A percentile compares a stretch with the other conserved stretches of the same genome.
phyloP scores from a whole-genome alignment of 2,888 invertebrate species.

The Parelbella ahira region DNA sequence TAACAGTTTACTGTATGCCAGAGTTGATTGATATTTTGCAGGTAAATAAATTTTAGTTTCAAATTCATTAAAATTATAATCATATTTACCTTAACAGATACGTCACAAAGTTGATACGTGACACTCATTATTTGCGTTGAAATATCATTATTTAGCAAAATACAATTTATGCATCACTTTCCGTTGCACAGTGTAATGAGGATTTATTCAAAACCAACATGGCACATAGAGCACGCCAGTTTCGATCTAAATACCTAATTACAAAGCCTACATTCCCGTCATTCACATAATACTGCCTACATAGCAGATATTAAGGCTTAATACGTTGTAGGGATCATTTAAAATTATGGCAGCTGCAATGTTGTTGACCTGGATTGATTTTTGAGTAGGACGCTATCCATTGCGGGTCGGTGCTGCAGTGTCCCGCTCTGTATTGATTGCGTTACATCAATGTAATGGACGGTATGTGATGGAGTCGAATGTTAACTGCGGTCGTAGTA shows the following conservation, averaged over 20 bases:
- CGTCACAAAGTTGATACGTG: too few relatives aligned
- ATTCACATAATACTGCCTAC: slow-evolving; percentile 24
- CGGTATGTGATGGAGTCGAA: slow-evolving; percentile 6
- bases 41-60: too few relatives aligned
- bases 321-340: slow-evolving; percentile 25
- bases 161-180: slow-evolving; percentile 15
- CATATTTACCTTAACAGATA: too few relatives aligned
- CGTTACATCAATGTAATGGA: slow-evolving; percentile 22
- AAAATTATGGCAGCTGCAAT: slow-evolving; percentile 24
- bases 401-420: slow-evolving; percentile 20
- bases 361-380: slow-evolving; percentile 26
- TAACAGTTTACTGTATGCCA: too few relatives aligned
- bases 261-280: slow-evolving; percentile 20
- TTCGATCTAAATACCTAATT: slow-evolving; percentile 20
- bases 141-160: too few relatives aligned
- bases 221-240: slow-evolving; percentile 5
- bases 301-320: slow-evolving; percentile 24
- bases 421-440: slow-evolving; percentile 13
- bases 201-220: slow-evolving; percentile 17
- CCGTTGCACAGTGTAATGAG: slow-evolving; percentile 1
- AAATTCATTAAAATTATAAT: too few relatives aligned
- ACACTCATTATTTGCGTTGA: too few relatives aligned
- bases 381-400: slow-evolving; percentile 13
- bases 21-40: too few relatives aligned
- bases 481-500: slow-evolving; percentile 9